A percentile compares a stretch with the other conserved stretches of the same genome.
Evolutionary conservation across 1,140 invertebrate species (phyloP).

Genomic region (Metaphire vulgaris): DNA sequence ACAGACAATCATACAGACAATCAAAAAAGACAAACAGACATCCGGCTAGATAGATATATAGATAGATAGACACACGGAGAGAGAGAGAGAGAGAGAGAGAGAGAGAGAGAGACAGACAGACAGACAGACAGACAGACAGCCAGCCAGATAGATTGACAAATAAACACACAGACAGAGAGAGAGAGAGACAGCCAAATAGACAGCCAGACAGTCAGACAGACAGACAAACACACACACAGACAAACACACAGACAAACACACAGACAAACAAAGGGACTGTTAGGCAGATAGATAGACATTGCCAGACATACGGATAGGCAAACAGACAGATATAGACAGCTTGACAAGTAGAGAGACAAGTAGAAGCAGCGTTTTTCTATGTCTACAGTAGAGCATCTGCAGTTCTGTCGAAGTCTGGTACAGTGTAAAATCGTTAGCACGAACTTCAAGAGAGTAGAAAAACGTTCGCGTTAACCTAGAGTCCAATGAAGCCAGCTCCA

Average conservation of each 20-base stretch:
- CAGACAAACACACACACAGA: not conserved
- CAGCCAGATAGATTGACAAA: not conserved
- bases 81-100: not conserved
- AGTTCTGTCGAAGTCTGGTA: no score
- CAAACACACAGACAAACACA: not conserved
- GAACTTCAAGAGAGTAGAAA: no score
- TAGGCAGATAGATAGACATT: not conserved
- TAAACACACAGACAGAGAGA: not conserved
- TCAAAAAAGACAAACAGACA: not conserved
- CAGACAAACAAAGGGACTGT: not conserved
- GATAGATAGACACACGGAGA: not conserved
- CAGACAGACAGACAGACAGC: not conserved
- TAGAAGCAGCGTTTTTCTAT: no score
- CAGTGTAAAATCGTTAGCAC: no score
- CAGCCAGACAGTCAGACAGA: not conserved
- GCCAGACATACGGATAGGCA: not conserved
- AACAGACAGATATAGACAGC: not conserved
- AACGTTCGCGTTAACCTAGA: no score
- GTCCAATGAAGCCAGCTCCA: no score
- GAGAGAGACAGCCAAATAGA: not conserved
- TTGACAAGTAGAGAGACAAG: not conserved
- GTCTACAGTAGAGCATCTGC: no score
- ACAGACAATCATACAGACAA: not conserved
- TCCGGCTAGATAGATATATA: not conserved
- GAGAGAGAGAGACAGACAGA: not conserved